phyloP scores from a whole-genome alignment of 2,797 vertebrate genomes.

The Rhincodon typus region DNA sequence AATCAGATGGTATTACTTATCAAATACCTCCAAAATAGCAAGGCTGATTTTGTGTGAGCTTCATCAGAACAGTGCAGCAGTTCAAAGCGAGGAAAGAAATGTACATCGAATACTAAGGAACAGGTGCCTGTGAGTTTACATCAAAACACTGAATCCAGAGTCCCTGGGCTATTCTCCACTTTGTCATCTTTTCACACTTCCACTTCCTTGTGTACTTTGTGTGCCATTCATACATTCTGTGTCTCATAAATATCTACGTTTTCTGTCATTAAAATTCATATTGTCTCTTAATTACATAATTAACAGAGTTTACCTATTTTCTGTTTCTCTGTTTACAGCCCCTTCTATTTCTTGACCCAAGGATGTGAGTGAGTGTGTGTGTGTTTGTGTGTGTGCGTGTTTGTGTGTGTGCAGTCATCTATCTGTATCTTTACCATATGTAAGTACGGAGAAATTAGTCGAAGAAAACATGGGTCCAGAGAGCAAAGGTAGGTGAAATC shows the following conservation, averaged over 20 bases:
- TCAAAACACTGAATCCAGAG: not conserved
- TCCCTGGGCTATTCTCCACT: not conserved
- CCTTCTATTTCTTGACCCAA: not conserved
- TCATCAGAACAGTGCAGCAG: not conserved
- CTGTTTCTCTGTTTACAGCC: not conserved
- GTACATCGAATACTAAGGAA: not conserved
- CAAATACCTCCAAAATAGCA: not conserved
- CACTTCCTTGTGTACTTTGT: not conserved
- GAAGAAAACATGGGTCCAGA: not conserved
- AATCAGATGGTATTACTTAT: not conserved
- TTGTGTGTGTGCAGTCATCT: not conserved
- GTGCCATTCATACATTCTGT: not conserved
- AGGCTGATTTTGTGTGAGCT: not conserved
- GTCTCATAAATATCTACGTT: not conserved
- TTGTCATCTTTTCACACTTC: not conserved
- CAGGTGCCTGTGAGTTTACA: not conserved
- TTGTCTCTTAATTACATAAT: not conserved
- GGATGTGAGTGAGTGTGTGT: not conserved
- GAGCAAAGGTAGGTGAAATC: too few species aligned
- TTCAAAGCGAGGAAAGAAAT: not conserved
- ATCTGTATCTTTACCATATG: not conserved
- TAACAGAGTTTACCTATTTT: not conserved
- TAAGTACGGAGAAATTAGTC: not conserved
- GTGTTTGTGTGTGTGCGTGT: not conserved
- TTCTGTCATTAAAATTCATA: not conserved